phyloP scores from a whole-genome alignment of 2,797 vertebrate genomes.

The Manis pentadactyla region DNA sequence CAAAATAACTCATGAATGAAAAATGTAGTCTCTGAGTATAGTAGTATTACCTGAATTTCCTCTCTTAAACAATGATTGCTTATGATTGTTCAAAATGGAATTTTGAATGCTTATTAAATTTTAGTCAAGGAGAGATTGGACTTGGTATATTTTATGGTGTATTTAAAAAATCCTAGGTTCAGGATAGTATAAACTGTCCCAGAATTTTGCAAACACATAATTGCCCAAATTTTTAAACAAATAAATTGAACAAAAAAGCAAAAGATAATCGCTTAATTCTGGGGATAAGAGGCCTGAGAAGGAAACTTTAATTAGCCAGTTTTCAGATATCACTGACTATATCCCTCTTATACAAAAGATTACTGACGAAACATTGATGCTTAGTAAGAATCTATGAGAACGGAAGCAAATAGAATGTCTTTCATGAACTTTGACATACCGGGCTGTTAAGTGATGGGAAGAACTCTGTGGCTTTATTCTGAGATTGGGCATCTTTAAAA shows the following conservation, averaged over 20 bases:
- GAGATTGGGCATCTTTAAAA: neutral
- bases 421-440: neutral
- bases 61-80: neutral
- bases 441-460: neutral
- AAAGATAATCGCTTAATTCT: neutral
- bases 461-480: neutral
- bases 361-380: neutral
- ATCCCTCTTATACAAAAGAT: neutral
- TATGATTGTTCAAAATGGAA: neutral
- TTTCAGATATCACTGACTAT: neutral
- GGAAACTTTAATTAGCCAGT: neutral
- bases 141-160: neutral
- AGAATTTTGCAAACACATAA: neutral
- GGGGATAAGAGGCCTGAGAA: neutral
- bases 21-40: neutral
- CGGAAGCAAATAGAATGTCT: neutral
- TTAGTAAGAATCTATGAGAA: conserved; percentile 7
- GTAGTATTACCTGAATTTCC: conserved; percentile 2
- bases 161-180: neutral
- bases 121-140: neutral
- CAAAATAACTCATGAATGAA: neutral
- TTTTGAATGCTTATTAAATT: conserved; percentile 8
- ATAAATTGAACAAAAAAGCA: neutral
- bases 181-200: neutral
- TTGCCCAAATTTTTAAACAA: neutral